Evolutionary conservation across 2,797 vertebrate species (phyloP), one percentile per base, ranked within the genome.

Genomic region (Acipenser ruthenus): DNA sequence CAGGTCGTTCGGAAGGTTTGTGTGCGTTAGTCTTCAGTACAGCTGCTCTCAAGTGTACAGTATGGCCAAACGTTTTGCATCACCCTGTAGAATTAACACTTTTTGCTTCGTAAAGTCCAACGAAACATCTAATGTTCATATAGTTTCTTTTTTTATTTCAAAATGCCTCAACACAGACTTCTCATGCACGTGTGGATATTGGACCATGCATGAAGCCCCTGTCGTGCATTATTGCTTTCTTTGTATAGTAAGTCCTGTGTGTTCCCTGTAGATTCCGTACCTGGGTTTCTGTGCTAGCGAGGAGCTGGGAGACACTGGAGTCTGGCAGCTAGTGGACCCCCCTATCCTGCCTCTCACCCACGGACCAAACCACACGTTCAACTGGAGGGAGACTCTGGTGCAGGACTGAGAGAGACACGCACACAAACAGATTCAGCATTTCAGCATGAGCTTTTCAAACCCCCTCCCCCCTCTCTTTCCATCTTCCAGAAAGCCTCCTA

Each of bases 1-100:
- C 97, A 99, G 86, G 96, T 99, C 80, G 97, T 99, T 75, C 84
- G 97, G 76, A 99, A 99, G 95, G 97, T 98, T 72, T 70, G 82
- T 49, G 3, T 5, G 59, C 56, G 6, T 60, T 8, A 10, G 8
- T 3, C 52, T 65, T 10, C 23, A 37, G 4, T 37, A 37, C 23
- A 3, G 23, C 23, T 3, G 23, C 23, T 37, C 23, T 37, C 23
- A 37, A 3, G 23, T 37, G 23, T 37, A 37, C 23, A 37, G 23
- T 37, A 4, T 37, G 2, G 23, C 23, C 23, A 37, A 37, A 37
- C 23, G 23, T 37, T 37, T 37, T 37, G 23, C 23, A 37, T 37
- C 23, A 37, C 2, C 23, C 23, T 37, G 4, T 37, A 37, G 23
- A 37, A 4, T 37, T 37, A 37, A 37, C 2, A 37, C 23, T 37